Evolutionary conservation across 2,888 invertebrate genomes (phyloP), one percentile per base, ranked within the genome.

Genomic region (Celastrina argiolus): DNA sequence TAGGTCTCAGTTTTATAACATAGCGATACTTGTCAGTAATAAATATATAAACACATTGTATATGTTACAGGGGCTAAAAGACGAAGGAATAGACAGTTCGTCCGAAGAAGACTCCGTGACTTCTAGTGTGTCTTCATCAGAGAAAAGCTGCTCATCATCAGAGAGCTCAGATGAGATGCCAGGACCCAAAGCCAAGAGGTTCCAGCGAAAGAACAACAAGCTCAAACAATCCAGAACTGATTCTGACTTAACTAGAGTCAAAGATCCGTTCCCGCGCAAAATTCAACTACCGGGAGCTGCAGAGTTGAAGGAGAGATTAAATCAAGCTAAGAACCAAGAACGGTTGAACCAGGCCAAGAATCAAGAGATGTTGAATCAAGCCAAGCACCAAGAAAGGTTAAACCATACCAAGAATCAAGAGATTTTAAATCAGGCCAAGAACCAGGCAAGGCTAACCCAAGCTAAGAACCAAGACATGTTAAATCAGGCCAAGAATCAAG

Each of bases 21-120:
- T n/a, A n/a, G n/a, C n/a, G n/a, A n/a, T n/a, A n/a, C n/a, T n/a
- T n/a, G n/a, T n/a, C n/a, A n/a, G n/a, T n/a, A n/a, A n/a, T n/a
- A n/a, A n/a, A n/a, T n/a, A n/a, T n/a, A n/a, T n/a, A n/a, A n/a
- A n/a, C n/a, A n/a, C n/a, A n/a, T n/a, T n/a, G n/a, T 69, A 71
- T 69, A 69, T 41, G 66, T 80, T 81, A 3, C 80, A 92, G 92
- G 92, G 92, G 70, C 81, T 92, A 2, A 92, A 92, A 78, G 92
- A 92, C 74, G 92, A 92, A 78, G 92, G 92, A 68, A 92, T 92
- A 71, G 91, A 92, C 77, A 92, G 92, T 70, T 92, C 92, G 31
- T 92, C 92, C 2, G 91, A 91, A 66, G 91, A 91, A 66, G 91
- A 91, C 69, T 87, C 91, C 6, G 84, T 78, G 0, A 85, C 84